A percentile compares a stretch with the other conserved stretches of the same genome.
These are phyloP conservation scores for Allobates femoralis DNA, from an alignment of 2,797 vertebrate species.

Conservation along the genomic window DNA sequence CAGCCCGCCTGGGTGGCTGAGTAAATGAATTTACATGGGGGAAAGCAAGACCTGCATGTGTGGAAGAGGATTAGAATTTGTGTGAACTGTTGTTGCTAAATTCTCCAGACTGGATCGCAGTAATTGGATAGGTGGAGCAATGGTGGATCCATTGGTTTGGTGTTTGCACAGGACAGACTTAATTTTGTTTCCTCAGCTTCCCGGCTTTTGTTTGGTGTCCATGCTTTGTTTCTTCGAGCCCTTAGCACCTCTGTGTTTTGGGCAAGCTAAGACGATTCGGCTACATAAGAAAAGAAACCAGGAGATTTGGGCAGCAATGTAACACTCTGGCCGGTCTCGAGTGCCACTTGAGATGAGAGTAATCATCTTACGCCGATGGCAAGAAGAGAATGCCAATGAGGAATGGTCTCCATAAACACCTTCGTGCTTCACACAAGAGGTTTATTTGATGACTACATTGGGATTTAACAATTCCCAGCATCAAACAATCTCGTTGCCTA, in stretches of 20 bases:
- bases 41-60: constrained; percentile 88
- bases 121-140: constrained; percentile 97
- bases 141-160: constrained; percentile 87
- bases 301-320: constrained; percentile 71
- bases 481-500: constrained; percentile 85
- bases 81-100: constrained; percentile 87
- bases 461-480: constrained; percentile 72
- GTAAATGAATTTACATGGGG: constrained; percentile 81
- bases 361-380: constrained; percentile 83
- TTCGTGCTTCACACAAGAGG: constrained; percentile 78
- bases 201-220: constrained; percentile 83
- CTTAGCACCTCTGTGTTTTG: constrained; percentile 85
- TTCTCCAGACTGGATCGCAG: constrained; percentile 84
- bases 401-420: constrained; percentile 90
- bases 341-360: constrained; percentile 85
- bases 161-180: constrained; percentile 96
- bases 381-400: constrained; percentile 80
- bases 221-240: constrained; percentile 83
- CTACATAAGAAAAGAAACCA: constrained; percentile 80
- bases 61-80: constrained; percentile 89
- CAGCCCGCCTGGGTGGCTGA: constrained; percentile 92
- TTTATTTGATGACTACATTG: constrained; percentile 72
- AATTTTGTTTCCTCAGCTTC: constrained; percentile 87
- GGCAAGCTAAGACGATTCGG: constrained; percentile 84
- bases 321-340: constrained; percentile 79